Conservation (phyloP, 1,140 invertebrate species). For the Eulimnadia texana region DNA sequence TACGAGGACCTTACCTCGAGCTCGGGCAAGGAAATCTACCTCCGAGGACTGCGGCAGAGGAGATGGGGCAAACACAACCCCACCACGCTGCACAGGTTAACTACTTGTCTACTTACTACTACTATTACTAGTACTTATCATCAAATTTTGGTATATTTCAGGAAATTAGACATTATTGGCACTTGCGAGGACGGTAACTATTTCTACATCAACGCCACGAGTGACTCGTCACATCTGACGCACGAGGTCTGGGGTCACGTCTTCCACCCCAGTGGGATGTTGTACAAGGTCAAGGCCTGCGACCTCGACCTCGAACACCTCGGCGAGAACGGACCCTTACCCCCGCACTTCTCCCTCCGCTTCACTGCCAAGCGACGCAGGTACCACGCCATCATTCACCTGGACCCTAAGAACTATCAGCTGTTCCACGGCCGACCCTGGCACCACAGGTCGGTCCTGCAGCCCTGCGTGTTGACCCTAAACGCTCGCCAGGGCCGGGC, state of each 20-base stretch:
- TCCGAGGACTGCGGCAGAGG: constrained; percentile 36
- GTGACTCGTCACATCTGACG: constrained; percentile 11
- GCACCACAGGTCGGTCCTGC: background rate
- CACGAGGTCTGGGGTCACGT: constrained; percentile 18
- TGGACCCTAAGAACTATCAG: constrained; percentile 5
- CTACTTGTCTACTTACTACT: background rate
- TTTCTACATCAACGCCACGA: constrained; percentile 11
- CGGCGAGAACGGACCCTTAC: constrained; percentile 14
- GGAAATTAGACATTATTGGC: constrained; percentile 31
- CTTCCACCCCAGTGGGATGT: constrained; percentile 8
- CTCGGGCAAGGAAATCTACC: constrained; percentile 27
- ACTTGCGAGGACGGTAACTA: constrained; percentile 28
- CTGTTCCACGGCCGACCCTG: constrained; percentile 23
- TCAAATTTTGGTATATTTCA: too few species aligned
- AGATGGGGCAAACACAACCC: constrained; percentile 28
- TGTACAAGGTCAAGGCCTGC: constrained; percentile 12
- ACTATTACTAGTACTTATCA: constrained; percentile 8
- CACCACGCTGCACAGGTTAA: constrained; percentile 5
- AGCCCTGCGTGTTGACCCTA: constrained; percentile 18
- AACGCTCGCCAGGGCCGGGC: constrained; percentile 14
- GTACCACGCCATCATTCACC: constrained; percentile 18
- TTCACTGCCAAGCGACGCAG: constrained; percentile 16
- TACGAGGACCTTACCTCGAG: constrained; percentile 26
- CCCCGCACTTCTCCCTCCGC: constrained; percentile 15
- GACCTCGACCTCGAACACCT: constrained; percentile 16